Percentiles rank a stretch among this genome's conserved stretches.
Conservation (phyloP, 1,140 invertebrate genomes). For the Drosophila rufa region DNA sequence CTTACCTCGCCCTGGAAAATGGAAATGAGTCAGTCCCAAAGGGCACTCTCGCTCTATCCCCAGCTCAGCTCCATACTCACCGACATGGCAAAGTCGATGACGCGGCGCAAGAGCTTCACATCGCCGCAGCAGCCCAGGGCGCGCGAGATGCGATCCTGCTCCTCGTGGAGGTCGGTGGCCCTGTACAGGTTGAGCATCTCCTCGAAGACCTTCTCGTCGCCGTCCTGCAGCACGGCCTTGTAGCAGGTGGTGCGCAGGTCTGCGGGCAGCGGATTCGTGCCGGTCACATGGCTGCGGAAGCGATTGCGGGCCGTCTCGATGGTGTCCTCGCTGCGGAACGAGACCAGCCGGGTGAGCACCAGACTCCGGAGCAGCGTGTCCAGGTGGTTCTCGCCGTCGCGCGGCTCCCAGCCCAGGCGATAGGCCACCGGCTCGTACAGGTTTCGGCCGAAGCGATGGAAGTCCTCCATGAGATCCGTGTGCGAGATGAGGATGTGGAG, state of each 20-base stretch:
- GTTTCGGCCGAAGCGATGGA: conserved; percentile 90
- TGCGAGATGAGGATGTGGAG: conserved; percentile 91
- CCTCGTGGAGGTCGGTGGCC: conserved; percentile 94
- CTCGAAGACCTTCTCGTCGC: conserved; percentile 90
- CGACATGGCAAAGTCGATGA: conserved; percentile 96
- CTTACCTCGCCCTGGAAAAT: conserved; percentile 92
- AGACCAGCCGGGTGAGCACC: conserved; percentile 92
- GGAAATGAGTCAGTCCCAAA: neutral
- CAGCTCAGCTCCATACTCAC: conserved; percentile 86
- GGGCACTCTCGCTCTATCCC: neutral
- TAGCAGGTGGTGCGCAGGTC: conserved; percentile 96
- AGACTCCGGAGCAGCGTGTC: conserved; percentile 94
- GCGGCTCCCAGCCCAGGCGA: conserved; percentile 92
- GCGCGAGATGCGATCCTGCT: conserved; percentile 94
- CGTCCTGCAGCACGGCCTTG: conserved; percentile 91
- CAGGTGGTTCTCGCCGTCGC: conserved; percentile 91
- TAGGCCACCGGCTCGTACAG: conserved; percentile 90
- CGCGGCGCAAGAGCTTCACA: conserved; percentile 89
- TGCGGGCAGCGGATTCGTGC: conserved; percentile 90
- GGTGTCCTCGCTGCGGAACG: conserved; percentile 91
- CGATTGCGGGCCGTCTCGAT: conserved; percentile 91
- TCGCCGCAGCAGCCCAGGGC: conserved; percentile 92
- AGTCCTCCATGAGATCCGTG: conserved; percentile 90
- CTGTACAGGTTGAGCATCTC: conserved; percentile 94
- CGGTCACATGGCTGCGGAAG: conserved; percentile 90